phyloP scores from a whole-genome alignment of 2,113 vertebrate genomes.

The Myotis lucifugus region DNA sequence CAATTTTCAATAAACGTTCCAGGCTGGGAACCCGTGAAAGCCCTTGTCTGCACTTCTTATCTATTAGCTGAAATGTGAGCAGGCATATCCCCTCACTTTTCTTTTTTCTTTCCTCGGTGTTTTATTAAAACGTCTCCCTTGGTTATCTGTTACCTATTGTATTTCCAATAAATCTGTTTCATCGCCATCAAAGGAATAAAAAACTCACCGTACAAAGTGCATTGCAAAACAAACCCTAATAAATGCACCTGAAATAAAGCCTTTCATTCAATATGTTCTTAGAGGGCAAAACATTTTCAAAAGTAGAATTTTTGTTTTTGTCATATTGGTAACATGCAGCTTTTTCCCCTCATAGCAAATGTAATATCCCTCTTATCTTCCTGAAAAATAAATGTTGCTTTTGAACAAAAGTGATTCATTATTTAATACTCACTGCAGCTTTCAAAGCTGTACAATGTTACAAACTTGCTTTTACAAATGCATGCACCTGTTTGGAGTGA shows the following conservation, averaged over 20 bases:
- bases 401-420: conserved; percentile 77
- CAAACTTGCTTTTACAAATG: background rate
- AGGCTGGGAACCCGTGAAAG: background rate
- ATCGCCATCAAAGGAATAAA: conserved; percentile 61
- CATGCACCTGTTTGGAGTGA: background rate
- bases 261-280: conserved; percentile 73
- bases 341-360: conserved; percentile 67
- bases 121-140: conserved; percentile 62
- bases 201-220: conserved; percentile 61
- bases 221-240: conserved; percentile 72
- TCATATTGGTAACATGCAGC: conserved; percentile 76
- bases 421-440: conserved; percentile 58
- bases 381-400: conserved; percentile 86
- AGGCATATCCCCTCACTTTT: conserved; percentile 34
- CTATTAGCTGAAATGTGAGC: conserved; percentile 75
- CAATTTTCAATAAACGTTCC: background rate
- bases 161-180: conserved; percentile 68
- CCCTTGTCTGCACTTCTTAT: conserved; percentile 62
- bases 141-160: conserved; percentile 52
- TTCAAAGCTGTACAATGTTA: background rate
- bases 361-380: conserved; percentile 78
- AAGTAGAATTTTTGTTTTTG: conserved; percentile 74
- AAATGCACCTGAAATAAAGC: conserved; percentile 58
- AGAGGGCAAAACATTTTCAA: conserved; percentile 68
- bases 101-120: conserved; percentile 35